Evolutionary conservation across 2,888 invertebrate species (phyloP), one percentile per base, ranked within the genome.

Genomic region (Ectropis crepuscularia): DNA sequence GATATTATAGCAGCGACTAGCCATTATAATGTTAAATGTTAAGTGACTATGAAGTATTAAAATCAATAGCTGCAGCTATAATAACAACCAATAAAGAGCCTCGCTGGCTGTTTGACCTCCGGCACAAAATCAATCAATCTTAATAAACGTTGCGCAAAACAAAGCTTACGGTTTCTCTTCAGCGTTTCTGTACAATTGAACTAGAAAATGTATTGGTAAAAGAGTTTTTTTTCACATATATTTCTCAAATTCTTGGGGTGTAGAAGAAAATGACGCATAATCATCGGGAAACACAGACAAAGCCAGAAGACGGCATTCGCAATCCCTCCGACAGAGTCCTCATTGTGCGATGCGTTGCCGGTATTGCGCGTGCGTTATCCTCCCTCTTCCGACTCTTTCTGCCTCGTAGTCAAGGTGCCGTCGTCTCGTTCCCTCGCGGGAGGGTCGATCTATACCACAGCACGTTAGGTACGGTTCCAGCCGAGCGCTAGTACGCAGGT

Each of bases 241-340:
- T 5, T 12, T 16, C 38, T 51, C 10, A 16, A 7, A 28, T 41
- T 41, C 43, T 48, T 42, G 12, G 46, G 53, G 37, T 57, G 47
- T 58, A 60, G 49, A 50, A 78, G 81, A 86, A 88, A 85, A 83
- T 87, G 89, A 89, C 89, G 90, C 86, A 87, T 88, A 89, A 87
- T 87, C 87, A 89, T 85, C 76, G 91, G 90, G 82, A 90, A 90
- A 88, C 85, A 89, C 90, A 87, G 88, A 88, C 88, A 86, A 88
- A 87, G 90, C 83, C 77, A 87, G 90, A 85, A 88, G 88, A 88
- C 87, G 84, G 86, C 82, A 83, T 86, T 88, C 82, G 87, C 84
- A 83, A 86, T 86, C 83, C 85, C 82, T 85, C 82, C 87, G 83
- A 83, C 86, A 83, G 80, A 82, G 84, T 86, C 81, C 84, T 86